phyloP scores from a whole-genome alignment of 1,140 invertebrate species.

The Drosophila arawakana region DNA sequence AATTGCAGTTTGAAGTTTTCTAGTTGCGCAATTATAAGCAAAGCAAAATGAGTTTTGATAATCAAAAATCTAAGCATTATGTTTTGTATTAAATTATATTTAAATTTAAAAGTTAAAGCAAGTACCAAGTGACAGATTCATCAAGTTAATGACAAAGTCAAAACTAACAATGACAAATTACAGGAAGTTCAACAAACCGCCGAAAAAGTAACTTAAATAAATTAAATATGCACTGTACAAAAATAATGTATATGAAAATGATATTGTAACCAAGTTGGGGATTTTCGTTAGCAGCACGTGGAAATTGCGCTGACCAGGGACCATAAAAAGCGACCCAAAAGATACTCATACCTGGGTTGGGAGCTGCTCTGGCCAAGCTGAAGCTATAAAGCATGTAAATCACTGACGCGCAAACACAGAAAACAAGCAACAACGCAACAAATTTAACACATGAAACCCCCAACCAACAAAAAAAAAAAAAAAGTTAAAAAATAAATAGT shows the following conservation, averaged over 20 bases:
- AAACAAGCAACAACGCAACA: constrained; percentile 34
- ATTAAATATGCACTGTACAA: constrained; percentile 38
- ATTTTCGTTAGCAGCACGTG: constrained; percentile 5
- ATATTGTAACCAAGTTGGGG: constrained; percentile 13
- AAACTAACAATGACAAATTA: constrained; percentile 11
- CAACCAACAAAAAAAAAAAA: constrained; percentile 6
- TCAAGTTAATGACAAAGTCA: constrained; percentile 3
- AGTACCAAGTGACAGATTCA: neutral
- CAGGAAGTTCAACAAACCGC: constrained; percentile 66
- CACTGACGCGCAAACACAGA: constrained; percentile 59
- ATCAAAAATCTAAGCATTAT: neutral
- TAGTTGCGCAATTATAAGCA: too few species aligned
- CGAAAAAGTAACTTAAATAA: constrained; percentile 39
- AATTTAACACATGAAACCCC: constrained; percentile 28
- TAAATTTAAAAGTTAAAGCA: neutral
- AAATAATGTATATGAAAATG: constrained; percentile 27
- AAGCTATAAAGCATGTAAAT: constrained; percentile 47
- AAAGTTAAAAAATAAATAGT: constrained; percentile 2
- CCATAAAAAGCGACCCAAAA: constrained; percentile 26
- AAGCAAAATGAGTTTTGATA: too few species aligned
- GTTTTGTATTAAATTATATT: neutral
- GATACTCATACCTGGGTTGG: constrained; percentile 13
- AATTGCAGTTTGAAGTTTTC: constrained; percentile 21
- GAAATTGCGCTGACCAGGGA: constrained; percentile 26
- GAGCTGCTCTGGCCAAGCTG: constrained; percentile 1